Conservation (phyloP, 2,113 vertebrate species). For the Gobiocypris rarus region DNA sequence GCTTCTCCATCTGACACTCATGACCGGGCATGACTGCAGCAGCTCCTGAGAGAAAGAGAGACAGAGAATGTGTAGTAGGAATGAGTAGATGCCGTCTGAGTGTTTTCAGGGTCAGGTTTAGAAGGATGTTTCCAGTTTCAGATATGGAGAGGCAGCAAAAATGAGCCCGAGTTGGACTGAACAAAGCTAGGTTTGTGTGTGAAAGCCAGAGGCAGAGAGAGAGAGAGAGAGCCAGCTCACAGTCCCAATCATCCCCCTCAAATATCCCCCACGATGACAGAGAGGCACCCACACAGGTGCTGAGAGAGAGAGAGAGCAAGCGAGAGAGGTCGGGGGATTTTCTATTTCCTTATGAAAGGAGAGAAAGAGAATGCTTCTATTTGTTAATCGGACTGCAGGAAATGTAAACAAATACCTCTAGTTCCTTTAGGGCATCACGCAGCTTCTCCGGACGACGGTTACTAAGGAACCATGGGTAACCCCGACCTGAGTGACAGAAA, state of each 20-base stretch:
- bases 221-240: slow-evolving; percentile 72
- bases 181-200: slow-evolving; percentile 88
- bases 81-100: slow-evolving; percentile 36
- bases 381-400: slow-evolving; percentile 82
- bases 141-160: slow-evolving; percentile 72
- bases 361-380: slow-evolving; percentile 83
- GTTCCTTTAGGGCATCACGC: slow-evolving; percentile 88
- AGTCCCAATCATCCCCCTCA: slow-evolving; percentile 78
- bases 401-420: slow-evolving; percentile 87
- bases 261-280: slow-evolving; percentile 96
- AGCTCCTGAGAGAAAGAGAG: slow-evolving; percentile 81
- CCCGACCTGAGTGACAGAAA: slow-evolving; percentile 77
- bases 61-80: slow-evolving; percentile 26
- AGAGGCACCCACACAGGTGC: slow-evolving; percentile 77
- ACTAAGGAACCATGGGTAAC: slow-evolving; percentile 89
- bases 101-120: slow-evolving; percentile 66
- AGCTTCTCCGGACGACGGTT: slow-evolving; percentile 90
- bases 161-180: slow-evolving; percentile 62
- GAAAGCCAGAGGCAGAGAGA: slow-evolving; percentile 56
- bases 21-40: slow-evolving; percentile 85
- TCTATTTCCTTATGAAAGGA: slow-evolving; percentile 41
- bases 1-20: slow-evolving; percentile 93
- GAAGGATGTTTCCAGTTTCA: slow-evolving; percentile 72
- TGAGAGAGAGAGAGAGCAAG: slow-evolving; percentile 72
- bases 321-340: slow-evolving; percentile 48